Conservation (phyloP, 2,113 vertebrate genomes). For the Acanthisitta chloris region DNA sequence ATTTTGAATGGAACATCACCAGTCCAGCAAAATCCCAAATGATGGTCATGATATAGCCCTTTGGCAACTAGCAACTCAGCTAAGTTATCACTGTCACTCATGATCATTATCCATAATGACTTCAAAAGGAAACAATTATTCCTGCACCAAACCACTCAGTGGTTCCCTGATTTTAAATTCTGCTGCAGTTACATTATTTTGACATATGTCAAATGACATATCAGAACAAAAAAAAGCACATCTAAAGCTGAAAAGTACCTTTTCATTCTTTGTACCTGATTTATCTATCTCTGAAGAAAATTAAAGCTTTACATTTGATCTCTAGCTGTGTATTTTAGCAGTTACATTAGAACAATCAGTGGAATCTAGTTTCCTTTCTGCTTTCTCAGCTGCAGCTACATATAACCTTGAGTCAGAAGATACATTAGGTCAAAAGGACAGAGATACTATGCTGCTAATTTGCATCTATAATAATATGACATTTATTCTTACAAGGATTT, state of each 20-base stretch:
- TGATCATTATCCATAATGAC: not conserved
- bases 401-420: not conserved
- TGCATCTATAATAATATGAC: not conserved
- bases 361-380: not conserved
- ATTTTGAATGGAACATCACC: not conserved
- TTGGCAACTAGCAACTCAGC: not conserved
- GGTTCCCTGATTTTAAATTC: not conserved
- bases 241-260: not conserved
- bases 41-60: not conserved
- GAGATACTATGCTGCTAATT: not conserved
- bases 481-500: not conserved
- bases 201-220: not conserved
- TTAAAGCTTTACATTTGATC: not conserved
- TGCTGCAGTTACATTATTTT: conserved; percentile 1
- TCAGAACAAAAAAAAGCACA: not conserved
- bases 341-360: not conserved
- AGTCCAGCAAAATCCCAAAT: not conserved
- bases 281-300: not conserved
- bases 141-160: not conserved
- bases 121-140: not conserved
- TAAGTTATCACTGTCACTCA: not conserved
- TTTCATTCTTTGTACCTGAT: not conserved
- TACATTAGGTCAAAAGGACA: not conserved
- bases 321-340: not conserved
- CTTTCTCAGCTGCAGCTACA: not conserved